A percentile compares a stretch with the other conserved stretches of the same genome.
Evolutionary conservation across 2,113 vertebrate genomes (phyloP).

Genomic region (Lipophrys pholis): DNA sequence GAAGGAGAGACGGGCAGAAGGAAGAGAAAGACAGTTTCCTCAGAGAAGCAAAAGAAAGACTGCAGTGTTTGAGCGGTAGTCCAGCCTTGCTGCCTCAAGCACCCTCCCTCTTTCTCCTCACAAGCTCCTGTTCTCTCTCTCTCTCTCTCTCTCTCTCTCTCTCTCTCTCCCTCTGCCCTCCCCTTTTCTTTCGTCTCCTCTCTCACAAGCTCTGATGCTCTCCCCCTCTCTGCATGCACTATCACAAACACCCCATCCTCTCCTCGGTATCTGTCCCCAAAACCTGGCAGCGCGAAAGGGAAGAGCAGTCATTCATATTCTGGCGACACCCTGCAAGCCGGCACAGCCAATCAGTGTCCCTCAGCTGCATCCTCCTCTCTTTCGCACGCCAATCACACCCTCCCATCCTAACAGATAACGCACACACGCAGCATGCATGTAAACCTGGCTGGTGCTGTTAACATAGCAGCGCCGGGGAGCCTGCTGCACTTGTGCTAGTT

Average conservation of each 20-base stretch:
- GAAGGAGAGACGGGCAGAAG: conserved; percentile 40
- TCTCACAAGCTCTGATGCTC: conserved; percentile 57
- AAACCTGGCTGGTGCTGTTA: conserved; percentile 80
- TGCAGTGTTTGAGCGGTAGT: conserved; percentile 81
- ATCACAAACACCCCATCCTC: conserved; percentile 63
- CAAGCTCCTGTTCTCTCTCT: conserved; percentile 53
- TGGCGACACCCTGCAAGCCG: conserved; percentile 67
- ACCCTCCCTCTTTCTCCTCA: conserved; percentile 68
- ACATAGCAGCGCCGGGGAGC: conserved; percentile 75
- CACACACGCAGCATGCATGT: conserved; percentile 19
- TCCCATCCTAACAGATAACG: conserved; percentile 48
- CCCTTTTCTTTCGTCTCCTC: conserved; percentile 45
- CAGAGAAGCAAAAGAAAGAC: conserved; percentile 77
- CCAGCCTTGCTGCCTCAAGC: conserved; percentile 75
- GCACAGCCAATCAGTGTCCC: conserved; percentile 69
- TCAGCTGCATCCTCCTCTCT: conserved; percentile 58
- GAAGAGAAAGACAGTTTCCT: conserved; percentile 67
- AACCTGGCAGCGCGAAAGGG: conserved; percentile 63
- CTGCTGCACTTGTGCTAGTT: conserved; percentile 46
- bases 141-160: conserved; percentile 37
- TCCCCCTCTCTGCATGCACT: conserved; percentile 44
- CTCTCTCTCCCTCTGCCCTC: conserved; percentile 25
- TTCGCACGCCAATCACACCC: conserved; percentile 47
- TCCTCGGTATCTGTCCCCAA: conserved; percentile 71
- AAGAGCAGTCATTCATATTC: conserved; percentile 73